phyloP scores from a whole-genome alignment of 2,797 vertebrate species.

The Natrix natrix region DNA sequence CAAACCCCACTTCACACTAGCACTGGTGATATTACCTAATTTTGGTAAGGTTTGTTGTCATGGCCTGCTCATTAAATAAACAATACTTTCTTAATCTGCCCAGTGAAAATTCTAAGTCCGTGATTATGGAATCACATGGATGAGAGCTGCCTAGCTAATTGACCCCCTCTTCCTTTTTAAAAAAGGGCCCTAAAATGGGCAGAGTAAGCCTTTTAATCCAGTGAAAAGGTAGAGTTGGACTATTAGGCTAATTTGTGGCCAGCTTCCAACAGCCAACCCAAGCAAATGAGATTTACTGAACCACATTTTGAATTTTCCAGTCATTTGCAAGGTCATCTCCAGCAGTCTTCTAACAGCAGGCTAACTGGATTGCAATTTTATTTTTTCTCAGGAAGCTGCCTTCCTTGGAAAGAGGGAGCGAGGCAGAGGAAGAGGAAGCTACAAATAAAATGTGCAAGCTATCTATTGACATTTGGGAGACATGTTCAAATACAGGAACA shows the following conservation, averaged over 20 bases:
- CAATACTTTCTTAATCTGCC: background rate
- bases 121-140: background rate
- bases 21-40: no score
- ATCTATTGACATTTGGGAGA: fast-evolving
- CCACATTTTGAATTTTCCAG: background rate
- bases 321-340: background rate
- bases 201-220: background rate
- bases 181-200: background rate
- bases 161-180: background rate
- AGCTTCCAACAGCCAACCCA: background rate
- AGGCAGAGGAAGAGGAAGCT: background rate
- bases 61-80: background rate
- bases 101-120: background rate
- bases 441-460: background rate
- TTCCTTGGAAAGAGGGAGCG: background rate
- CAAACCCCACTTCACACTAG: no score
- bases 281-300: slow-evolving; percentile 12
- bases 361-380: background rate
- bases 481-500: background rate
- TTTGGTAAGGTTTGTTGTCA: background rate
- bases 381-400: background rate
- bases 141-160: background rate
- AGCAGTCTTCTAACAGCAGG: background rate
- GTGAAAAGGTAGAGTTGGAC: background rate
- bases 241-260: slow-evolving; percentile 1